Evolutionary conservation across 1,140 invertebrate genomes (phyloP).

Genomic region (Magallana ariakensis): DNA sequence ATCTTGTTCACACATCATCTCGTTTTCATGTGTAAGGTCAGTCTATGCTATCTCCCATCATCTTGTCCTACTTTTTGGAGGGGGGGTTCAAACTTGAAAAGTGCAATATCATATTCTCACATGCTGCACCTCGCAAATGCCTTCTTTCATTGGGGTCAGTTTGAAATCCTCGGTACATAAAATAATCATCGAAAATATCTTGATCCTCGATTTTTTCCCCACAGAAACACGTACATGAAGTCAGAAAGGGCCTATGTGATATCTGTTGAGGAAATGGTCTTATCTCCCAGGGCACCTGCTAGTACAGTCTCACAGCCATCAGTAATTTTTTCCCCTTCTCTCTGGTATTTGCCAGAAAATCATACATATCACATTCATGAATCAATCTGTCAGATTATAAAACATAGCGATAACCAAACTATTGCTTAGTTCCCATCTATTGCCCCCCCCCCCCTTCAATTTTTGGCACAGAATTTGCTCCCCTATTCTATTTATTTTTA

Average conservation of each 20-base stretch:
- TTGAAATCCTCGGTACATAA: too few species aligned
- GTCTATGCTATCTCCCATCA: too few species aligned
- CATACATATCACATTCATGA: constrained; percentile 22
- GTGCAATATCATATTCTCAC: too few species aligned
- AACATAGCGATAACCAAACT: constrained; percentile 6
- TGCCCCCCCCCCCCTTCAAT: neutral
- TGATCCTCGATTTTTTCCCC: too few species aligned
- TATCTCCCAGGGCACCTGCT: neutral
- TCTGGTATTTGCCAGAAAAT: neutral
- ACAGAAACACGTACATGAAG: too few species aligned
- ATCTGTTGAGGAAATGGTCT: neutral
- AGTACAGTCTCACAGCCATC: neutral
- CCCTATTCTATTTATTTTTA: neutral
- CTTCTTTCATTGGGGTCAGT: too few species aligned
- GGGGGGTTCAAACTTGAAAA: too few species aligned
- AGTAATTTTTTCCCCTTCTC: neutral
- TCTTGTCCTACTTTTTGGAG: too few species aligned
- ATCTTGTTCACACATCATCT: too few species aligned
- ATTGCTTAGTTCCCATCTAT: neutral
- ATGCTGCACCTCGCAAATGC: too few species aligned
- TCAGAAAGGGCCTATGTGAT: neutral
- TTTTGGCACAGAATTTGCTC: neutral
- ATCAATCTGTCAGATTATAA: constrained; percentile 35
- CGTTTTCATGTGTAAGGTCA: too few species aligned
- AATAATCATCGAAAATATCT: too few species aligned